Base-by-base conservation (phyloP, 2,797 vertebrate species). In the Phrynocephalus guinanensis region DNA sequence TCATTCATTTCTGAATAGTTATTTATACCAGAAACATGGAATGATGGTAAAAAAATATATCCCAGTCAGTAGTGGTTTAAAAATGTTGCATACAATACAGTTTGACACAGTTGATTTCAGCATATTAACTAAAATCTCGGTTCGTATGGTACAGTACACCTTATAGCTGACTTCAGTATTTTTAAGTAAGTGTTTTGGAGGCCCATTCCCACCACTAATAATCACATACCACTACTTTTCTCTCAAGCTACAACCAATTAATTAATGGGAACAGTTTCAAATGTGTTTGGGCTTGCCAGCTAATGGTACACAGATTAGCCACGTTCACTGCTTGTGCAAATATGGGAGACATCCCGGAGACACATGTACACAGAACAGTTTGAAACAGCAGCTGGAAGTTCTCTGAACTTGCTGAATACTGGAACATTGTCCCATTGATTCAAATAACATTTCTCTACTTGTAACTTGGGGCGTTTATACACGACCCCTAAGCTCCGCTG, bases 131-230 rank as follows among this genome's bases (percentile, higher is more conserved):
- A 56, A 79, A 18, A 70, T 2, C 79, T 70, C 30, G 66, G 6
- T 15, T 38, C 15, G 6, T 15, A 18, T 2, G 33, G 50, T 71
- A 60, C 33, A 60, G 50, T 71, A 60, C 26, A 60, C 38, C 48
- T 56, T 33, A 71, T 79, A 15, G 8, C 67, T 44, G 16, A 71
- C 56, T 73, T 73, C 68, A 84, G 71, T 3, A 20, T 86, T 79
- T 56, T 86, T 60, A 79, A 79, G 79, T 30, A 70, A 86, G 67
- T 68, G 50, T 52, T 79, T 70, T 86, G 84, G 22, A 86, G 76
- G 68, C 76, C 33, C 68, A 67, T 67, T 77, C 60, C 38, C 56
- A 30, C 48, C 44, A 67, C 48, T 85, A 60, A 77, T 48, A 77
- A 78, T 52, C 44, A n/a, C 28, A 28, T 26, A 77, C 24, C 38